Evolutionary conservation across 2,888 invertebrate genomes (phyloP).

Genomic region (Hirtodrosophila cameraria): DNA sequence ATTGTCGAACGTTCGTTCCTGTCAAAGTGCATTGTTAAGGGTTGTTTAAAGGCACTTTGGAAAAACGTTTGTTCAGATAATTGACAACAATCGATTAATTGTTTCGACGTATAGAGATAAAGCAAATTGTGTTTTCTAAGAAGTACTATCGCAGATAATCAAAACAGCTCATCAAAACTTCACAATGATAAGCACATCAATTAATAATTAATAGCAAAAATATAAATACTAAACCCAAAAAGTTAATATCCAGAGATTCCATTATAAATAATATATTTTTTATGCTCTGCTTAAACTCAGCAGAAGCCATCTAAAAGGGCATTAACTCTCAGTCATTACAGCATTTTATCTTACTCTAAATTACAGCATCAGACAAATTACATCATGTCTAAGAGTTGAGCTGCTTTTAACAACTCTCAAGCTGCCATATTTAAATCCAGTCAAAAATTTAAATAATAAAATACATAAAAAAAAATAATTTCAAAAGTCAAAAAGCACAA

Average conservation of each 20-base stretch:
- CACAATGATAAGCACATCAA: too few species aligned
- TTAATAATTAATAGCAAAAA: too few species aligned
- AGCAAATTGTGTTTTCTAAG: too few species aligned
- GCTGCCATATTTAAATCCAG: constrained; percentile 53
- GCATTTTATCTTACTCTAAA: constrained; percentile 14
- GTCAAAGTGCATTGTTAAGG: constrained; percentile 34
- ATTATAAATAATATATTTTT: too few species aligned
- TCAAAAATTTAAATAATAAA: constrained; percentile 21
- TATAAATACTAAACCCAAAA: too few species aligned
- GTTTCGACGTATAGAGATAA: too few species aligned
- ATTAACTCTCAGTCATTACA: constrained; percentile 10
- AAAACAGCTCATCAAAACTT: too few species aligned
- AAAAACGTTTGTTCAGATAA: constrained; percentile 8
- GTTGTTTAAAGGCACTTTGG: not conserved
- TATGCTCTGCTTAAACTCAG: too few species aligned
- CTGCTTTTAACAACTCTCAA: constrained; percentile 50
- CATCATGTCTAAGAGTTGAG: constrained; percentile 31
- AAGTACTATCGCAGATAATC: too few species aligned
- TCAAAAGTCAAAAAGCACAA: constrained; percentile 51
- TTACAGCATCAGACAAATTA: constrained; percentile 51
- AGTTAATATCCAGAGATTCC: too few species aligned
- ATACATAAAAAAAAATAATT: constrained; percentile 9
- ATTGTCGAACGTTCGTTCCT: constrained; percentile 4
- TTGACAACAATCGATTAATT: too few species aligned
- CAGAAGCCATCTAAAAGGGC: not conserved